These are phyloP conservation scores for Channa argus DNA, from an alignment of 2,113 vertebrate species.

Conservation along the genomic window DNA sequence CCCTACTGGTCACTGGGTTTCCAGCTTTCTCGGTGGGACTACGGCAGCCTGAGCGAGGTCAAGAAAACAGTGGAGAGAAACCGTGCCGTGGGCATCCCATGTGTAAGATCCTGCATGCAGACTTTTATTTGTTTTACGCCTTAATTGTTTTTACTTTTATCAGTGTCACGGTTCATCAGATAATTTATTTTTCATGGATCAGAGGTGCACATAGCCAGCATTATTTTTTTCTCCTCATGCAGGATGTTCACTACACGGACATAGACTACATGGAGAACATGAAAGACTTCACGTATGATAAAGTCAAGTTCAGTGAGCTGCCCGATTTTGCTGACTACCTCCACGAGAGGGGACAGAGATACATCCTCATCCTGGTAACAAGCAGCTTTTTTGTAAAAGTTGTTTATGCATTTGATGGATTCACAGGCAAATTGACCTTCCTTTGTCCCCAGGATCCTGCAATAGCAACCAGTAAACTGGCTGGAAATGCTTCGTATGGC, in stretches of 20 bases:
- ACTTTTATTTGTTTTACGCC: background rate
- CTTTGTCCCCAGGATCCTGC: slow-evolving; percentile 88
- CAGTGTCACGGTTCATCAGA: no score
- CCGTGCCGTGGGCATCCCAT: slow-evolving; percentile 85
- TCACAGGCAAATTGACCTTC: no score
- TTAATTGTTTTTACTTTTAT: no score
- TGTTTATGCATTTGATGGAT: background rate
- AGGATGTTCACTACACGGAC: slow-evolving; percentile 96
- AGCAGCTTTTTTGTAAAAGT: background rate
- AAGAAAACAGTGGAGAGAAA: slow-evolving; percentile 89
- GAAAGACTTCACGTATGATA: slow-evolving; percentile 95
- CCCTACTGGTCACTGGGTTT: slow-evolving; percentile 96
- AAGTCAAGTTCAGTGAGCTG: slow-evolving; percentile 82
- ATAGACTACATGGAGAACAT: slow-evolving; percentile 96
- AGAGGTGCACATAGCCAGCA: no score
- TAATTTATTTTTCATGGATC: no score
- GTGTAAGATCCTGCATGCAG: slow-evolving; percentile 85
- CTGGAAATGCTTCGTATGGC: slow-evolving; percentile 74
- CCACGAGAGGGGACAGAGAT: slow-evolving; percentile 88
- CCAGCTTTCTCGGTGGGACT: slow-evolving; percentile 94
- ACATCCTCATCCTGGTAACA: slow-evolving; percentile 93
- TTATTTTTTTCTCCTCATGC: slow-evolving; percentile 35
- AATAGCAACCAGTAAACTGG: slow-evolving; percentile 78
- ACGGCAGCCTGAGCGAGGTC: slow-evolving; percentile 85
- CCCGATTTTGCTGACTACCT: slow-evolving; percentile 89